A percentile compares a stretch with the other conserved stretches of the same genome.
Evolutionary conservation across 2,797 vertebrate species (phyloP).

Genomic region (Peromyscus aztecus): DNA sequence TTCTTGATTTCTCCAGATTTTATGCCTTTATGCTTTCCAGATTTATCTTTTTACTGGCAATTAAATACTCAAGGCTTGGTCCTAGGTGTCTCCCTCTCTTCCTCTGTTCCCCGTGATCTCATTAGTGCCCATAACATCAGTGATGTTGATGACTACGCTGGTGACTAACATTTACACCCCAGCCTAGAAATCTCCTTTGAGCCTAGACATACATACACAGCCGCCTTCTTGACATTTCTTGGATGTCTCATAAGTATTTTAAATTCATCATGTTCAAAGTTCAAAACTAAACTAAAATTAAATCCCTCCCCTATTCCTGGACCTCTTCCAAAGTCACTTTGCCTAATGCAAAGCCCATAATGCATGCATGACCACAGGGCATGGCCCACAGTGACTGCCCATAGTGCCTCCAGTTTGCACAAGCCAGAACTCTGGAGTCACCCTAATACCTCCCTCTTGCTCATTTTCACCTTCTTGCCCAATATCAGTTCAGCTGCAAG

Average conservation of each 20-base stretch:
- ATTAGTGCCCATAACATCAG: neutral
- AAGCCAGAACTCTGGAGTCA: neutral
- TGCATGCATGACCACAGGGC: neutral
- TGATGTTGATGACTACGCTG: neutral
- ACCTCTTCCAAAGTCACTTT: neutral
- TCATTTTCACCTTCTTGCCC: neutral
- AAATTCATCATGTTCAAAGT: constrained; percentile 47
- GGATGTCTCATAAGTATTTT: constrained; percentile 37
- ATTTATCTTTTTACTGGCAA: neutral
- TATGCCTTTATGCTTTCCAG: constrained; percentile 6
- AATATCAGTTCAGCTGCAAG: neutral
- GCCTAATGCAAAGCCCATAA: neutral
- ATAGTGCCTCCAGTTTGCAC: neutral
- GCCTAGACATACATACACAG: neutral
- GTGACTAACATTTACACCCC: neutral
- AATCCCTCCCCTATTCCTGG: constrained; percentile 11
- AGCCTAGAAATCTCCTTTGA: neutral
- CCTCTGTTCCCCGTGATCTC: neutral
- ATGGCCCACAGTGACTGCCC: neutral
- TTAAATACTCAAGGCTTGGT: neutral
- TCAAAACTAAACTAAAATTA: constrained; percentile 50
- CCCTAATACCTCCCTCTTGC: neutral
- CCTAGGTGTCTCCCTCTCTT: neutral
- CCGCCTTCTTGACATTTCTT: constrained; percentile 4
- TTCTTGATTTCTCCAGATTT: neutral